Evolutionary conservation across 2,797 vertebrate species (phyloP).

Genomic region (Macroramphosus scolopax): DNA sequence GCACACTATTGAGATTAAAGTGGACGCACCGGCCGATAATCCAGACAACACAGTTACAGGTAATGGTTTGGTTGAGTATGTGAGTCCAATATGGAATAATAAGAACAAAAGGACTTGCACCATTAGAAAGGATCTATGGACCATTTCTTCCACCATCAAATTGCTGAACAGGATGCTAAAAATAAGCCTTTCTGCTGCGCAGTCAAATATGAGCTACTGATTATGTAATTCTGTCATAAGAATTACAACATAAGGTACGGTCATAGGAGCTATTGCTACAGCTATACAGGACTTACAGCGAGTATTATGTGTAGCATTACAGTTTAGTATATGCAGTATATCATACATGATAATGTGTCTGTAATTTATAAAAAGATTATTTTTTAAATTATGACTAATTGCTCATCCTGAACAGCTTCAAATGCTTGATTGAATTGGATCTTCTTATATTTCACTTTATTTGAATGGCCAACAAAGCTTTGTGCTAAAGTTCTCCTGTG

Average conservation of each 20-base stretch:
- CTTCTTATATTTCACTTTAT: constrained; percentile 3
- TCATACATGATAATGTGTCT: not conserved
- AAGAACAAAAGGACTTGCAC: too few species aligned
- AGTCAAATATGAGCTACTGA: constrained; percentile 14
- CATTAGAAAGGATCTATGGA: too few species aligned
- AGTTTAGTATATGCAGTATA: not conserved
- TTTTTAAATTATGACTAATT: constrained; percentile 2
- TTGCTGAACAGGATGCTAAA: constrained; percentile 6
- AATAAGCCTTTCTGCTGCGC: constrained; percentile 1
- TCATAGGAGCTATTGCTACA: constrained; percentile 7
- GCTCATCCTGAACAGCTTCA: not conserved
- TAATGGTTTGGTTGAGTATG: constrained; percentile 53
- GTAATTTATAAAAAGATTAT: not conserved
- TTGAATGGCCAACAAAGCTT: constrained; percentile 18
- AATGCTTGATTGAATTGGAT: not conserved
- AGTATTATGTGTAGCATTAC: not conserved
- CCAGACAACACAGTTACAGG: constrained; percentile 86
- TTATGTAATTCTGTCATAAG: constrained; percentile 38
- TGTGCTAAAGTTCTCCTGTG: constrained; percentile 18
- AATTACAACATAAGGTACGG: constrained; percentile 21
- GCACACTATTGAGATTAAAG: constrained; percentile 78
- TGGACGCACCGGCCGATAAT: constrained; percentile 79
- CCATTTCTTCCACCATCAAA: too few species aligned
- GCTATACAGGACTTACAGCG: constrained; percentile 9
- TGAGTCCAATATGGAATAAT: not conserved